phyloP scores from a whole-genome alignment of 92 coral and sea anemone genomes.

The Paramuricea clavata region DNA sequence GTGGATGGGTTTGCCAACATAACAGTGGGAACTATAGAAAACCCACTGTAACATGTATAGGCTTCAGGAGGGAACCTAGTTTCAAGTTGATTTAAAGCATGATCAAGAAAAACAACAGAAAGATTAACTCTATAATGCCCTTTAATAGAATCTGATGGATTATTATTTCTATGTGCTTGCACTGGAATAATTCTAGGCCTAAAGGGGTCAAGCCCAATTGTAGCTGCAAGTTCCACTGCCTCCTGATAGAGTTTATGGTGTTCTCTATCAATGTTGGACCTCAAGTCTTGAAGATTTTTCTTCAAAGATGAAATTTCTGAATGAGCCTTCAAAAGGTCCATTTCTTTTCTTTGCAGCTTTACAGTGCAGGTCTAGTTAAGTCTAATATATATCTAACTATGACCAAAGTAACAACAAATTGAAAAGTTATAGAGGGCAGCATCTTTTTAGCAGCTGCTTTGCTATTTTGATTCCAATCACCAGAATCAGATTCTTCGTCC shows the following conservation, averaged over 20 bases:
- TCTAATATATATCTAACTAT: constrained; percentile 31
- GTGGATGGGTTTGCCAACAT: constrained; percentile 43
- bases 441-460: constrained; percentile 21
- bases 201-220: constrained; percentile 60
- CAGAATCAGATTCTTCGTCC: constrained; percentile 28
- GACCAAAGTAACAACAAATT: constrained; percentile 38
- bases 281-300: constrained; percentile 56
- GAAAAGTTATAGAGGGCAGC: constrained; percentile 15
- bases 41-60: constrained; percentile 59
- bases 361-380: constrained; percentile 42
- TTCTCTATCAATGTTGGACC: constrained; percentile 53
- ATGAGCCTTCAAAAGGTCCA: constrained; percentile 46
- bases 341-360: constrained; percentile 46
- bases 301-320: constrained; percentile 11
- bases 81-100: constrained; percentile 57
- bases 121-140: constrained; percentile 66
- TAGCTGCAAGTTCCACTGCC: constrained; percentile 68
- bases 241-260: constrained; percentile 60
- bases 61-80: constrained; percentile 67
- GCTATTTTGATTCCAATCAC: constrained; percentile 44
- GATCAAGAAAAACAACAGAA: constrained; percentile 64
- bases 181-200: constrained; percentile 56
- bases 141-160: constrained; percentile 61
- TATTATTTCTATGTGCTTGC: constrained; percentile 62
- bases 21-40: constrained; percentile 59